Conservation (phyloP, 2,888 invertebrate genomes). For the Odontocolon sp. region DNA sequence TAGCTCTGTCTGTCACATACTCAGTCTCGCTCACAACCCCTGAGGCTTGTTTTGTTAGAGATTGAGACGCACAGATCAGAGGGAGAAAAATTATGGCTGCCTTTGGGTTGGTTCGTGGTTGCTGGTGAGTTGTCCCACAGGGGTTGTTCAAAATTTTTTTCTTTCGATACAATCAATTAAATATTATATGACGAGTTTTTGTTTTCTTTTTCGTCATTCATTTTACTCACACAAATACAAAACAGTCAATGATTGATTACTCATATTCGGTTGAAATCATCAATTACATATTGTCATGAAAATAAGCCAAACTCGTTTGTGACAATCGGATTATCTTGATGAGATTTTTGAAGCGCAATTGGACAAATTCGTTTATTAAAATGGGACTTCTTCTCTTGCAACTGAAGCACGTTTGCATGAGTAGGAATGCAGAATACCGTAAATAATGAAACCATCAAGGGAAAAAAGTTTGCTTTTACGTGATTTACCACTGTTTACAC, state of each 20-base stretch:
- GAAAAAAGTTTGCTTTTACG: neutral
- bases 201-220: neutral
- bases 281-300: conserved; percentile 75
- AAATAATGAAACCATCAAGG: neutral
- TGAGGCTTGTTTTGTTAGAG: conserved; percentile 80
- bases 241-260: conserved; percentile 16
- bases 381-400: conserved; percentile 39
- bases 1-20: conserved; percentile 80
- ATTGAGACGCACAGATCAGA: conserved; percentile 78
- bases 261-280: conserved; percentile 6
- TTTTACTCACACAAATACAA: conserved; percentile 34
- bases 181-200: conserved; percentile 22
- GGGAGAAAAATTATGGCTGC: conserved; percentile 74
- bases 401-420: conserved; percentile 40
- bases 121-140: conserved; percentile 80
- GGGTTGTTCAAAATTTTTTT: conserved; percentile 77
- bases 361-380: neutral
- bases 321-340: neutral
- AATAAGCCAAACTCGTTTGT: conserved; percentile 75
- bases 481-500: conserved; percentile 7
- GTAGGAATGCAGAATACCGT: conserved; percentile 21
- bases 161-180: conserved; percentile 53
- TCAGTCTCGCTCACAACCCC: conserved; percentile 78
- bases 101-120: conserved; percentile 80
- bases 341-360: too few species aligned